Base-by-base conservation (phyloP, 2,888 invertebrate species). In the Parnassius smintheus region DNA sequence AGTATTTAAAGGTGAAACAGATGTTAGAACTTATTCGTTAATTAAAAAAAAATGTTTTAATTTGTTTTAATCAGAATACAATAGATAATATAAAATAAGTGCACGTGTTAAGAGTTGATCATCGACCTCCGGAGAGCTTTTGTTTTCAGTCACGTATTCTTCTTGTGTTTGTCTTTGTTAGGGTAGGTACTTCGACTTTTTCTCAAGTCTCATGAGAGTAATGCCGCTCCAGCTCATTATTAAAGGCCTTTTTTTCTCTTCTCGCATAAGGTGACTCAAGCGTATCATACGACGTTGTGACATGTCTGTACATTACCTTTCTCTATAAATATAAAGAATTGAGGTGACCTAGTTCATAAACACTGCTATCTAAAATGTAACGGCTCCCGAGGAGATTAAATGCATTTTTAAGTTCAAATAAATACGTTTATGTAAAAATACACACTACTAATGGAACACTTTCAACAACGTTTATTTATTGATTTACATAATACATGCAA, bases 111-210 rank as follows among this genome's bases (percentile, higher is more conserved):
- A 62, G 46, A 58, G 55, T 45, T 55, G 58, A 58, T 50, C 50
- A 51, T 55, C 4, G 55, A 46, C 55, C 50, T 56, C 59, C 13
- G 12, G 63, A 51, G 41, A 45, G 13, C 55, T 56, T 63, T 63
- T 63, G 55, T 63, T 56, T 63, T 46, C 11, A 50, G 56, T 61
- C 66, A 66, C 65, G 64, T 64, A 66, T 59, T 59, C 50, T 18
- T 59, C 55, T 55, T 56, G 46, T 59, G 55, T 63, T 59, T 56
- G 55, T 50, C 55, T 51, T 63, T 63, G 63, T 59, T 57, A 53
- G 45, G 12, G 55, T 45, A 59, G 55, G 44, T 59, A 59, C 55
- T 58, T 45, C 55, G 25, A 63, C 50, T 63, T 59, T 62, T 56
- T 54, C 55, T 63, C 55, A 59, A 63, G 59, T 64, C 64, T 64